These are phyloP conservation scores for Loriculus beryllinus DNA, from an alignment of 2,797 vertebrate genomes.

Conservation along the genomic window DNA sequence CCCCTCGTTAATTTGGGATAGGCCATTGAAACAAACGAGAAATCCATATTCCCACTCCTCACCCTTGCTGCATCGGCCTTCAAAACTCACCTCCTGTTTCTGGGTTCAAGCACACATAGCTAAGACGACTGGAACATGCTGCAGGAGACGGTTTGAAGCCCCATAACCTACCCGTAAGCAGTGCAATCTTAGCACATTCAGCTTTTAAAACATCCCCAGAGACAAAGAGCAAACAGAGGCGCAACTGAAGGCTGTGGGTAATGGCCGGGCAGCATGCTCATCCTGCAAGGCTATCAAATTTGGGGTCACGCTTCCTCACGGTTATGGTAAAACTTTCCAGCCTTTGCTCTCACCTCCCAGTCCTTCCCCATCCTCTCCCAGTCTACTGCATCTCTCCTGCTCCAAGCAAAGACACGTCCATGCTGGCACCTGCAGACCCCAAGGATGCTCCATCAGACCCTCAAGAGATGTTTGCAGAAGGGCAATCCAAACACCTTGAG, in stretches of 20 bases:
- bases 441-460: rapidly evolving
- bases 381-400: background rate
- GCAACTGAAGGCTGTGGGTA: rapidly evolving
- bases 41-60: background rate
- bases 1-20: background rate
- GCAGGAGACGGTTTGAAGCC: background rate
- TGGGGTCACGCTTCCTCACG: background rate
- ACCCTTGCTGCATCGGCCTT: background rate
- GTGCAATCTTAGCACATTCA: background rate
- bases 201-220: background rate
- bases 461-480: background rate
- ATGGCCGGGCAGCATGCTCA: rapidly evolving
- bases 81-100: background rate
- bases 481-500: rapidly evolving
- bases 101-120: background rate
- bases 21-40: background rate
- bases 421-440: background rate
- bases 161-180: background rate
- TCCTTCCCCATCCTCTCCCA: background rate
- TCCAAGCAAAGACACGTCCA: rapidly evolving
- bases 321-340: background rate
- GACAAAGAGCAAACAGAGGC: background rate
- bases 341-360: background rate
- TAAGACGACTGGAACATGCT: rapidly evolving
- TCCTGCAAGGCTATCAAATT: rapidly evolving